phyloP scores from a whole-genome alignment of 2,888 invertebrate species.

The Allacma fusca region DNA sequence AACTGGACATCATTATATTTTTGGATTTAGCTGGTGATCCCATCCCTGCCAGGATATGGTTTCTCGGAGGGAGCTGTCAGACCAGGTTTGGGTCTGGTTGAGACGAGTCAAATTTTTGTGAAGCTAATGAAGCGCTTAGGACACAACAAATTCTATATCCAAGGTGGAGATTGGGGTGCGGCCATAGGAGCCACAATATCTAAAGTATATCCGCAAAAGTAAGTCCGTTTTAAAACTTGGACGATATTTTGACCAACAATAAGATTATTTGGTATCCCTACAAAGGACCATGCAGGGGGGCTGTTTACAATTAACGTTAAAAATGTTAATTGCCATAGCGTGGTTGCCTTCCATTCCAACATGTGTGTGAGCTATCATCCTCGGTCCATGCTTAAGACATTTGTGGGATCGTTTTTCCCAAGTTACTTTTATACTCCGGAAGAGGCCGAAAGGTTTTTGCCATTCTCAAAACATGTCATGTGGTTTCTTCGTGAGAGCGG shows the following conservation, averaged over 20 bases:
- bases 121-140: constrained; percentile 67
- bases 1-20: no score
- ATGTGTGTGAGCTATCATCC: constrained; percentile 67
- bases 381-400: constrained; percentile 58
- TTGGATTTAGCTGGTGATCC: constrained; percentile 65
- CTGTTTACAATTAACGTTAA: neutral
- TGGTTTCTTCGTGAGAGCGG: constrained; percentile 65
- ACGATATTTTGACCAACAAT: no score
- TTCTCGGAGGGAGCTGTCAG: constrained; percentile 67
- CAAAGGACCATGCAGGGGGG: no score
- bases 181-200: constrained; percentile 65
- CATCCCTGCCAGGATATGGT: constrained; percentile 69
- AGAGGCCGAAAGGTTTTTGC: constrained; percentile 62
- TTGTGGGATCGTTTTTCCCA: constrained; percentile 61
- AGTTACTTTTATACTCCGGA: constrained; percentile 61
- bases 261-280: no score
- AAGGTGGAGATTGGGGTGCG: constrained; percentile 69
- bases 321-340: constrained; percentile 63
- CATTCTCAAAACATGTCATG: constrained; percentile 59
- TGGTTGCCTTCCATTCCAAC: constrained; percentile 73
- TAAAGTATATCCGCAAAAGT: constrained; percentile 63
- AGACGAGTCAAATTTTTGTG: constrained; percentile 61
- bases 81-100: constrained; percentile 62
- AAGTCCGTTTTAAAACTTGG: neutral
- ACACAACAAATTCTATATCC: constrained; percentile 65